Evolutionary conservation across 2,888 invertebrate species (phyloP).

Genomic region (Phortica magna): DNA sequence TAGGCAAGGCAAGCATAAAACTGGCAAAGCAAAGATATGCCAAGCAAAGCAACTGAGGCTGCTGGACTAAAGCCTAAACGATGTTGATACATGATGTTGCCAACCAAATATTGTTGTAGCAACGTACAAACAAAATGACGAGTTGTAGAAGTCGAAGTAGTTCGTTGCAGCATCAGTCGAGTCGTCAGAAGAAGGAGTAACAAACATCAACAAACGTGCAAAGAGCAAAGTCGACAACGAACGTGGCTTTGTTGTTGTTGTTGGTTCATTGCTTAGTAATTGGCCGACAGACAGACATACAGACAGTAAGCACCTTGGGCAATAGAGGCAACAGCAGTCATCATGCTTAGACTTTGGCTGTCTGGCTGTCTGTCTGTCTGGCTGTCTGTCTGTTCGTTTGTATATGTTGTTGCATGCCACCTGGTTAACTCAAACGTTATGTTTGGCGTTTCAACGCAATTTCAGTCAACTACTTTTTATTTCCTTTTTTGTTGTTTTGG

Average conservation of each 20-base stretch:
- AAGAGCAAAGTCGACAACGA: slow-evolving; percentile 28
- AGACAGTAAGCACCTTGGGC: slow-evolving; percentile 1
- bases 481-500: slow-evolving; percentile 35
- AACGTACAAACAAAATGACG: slow-evolving; percentile 26
- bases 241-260: slow-evolving; percentile 13
- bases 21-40: background rate
- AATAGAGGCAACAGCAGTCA: slow-evolving; percentile 22
- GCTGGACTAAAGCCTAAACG: slow-evolving; percentile 58
- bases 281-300: slow-evolving; percentile 51
- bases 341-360: slow-evolving; percentile 20
- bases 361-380: slow-evolving; percentile 37
- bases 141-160: background rate
- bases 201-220: slow-evolving; percentile 40
- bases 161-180: background rate
- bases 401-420: slow-evolving; percentile 47
- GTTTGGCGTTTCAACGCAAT: slow-evolving; percentile 26
- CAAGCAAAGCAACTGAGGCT: background rate
- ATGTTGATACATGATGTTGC: slow-evolving; percentile 66
- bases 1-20: background rate
- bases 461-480: slow-evolving; percentile 21
- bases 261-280: slow-evolving; percentile 49
- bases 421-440: slow-evolving; percentile 46
- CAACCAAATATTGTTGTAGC: slow-evolving; percentile 71
- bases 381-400: background rate
- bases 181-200: background rate